phyloP scores from a whole-genome alignment of 2,888 invertebrate genomes.

The Morinoia aosen region DNA sequence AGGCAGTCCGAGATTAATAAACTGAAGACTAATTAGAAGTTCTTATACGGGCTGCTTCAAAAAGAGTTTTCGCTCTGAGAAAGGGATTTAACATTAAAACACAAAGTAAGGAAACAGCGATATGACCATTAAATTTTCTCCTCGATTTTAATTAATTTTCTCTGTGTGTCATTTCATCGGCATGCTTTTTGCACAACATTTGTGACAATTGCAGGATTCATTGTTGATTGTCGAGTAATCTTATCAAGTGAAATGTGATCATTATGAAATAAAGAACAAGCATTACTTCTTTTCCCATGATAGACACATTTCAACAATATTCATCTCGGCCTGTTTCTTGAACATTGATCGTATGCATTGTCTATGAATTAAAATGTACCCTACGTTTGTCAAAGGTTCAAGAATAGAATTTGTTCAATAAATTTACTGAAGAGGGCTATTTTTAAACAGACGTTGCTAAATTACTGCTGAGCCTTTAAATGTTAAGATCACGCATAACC shows the following conservation, averaged over 20 bases:
- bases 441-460: background rate
- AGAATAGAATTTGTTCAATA: background rate
- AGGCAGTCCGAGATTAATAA: background rate
- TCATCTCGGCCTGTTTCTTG: too few species aligned
- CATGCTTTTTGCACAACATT: background rate
- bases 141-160: background rate
- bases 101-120: background rate
- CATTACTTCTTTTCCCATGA: too few species aligned
- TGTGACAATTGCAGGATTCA: background rate
- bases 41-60: background rate
- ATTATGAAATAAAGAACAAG: too few species aligned
- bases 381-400: background rate
- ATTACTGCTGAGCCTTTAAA: background rate
- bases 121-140: background rate
- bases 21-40: background rate
- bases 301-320: too few species aligned
- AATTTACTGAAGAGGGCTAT: background rate
- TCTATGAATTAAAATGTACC: background rate
- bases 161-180: background rate
- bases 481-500: too few species aligned
- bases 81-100: background rate
- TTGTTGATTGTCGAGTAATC: background rate
- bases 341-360: too few species aligned
- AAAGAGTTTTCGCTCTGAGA: background rate
- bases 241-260: too few species aligned